Percentiles rank a stretch among this genome's conserved stretches.
These are phyloP conservation scores for Andrena hattorfiana DNA, from an alignment of 2,888 invertebrate species.

Conservation along the genomic window DNA sequence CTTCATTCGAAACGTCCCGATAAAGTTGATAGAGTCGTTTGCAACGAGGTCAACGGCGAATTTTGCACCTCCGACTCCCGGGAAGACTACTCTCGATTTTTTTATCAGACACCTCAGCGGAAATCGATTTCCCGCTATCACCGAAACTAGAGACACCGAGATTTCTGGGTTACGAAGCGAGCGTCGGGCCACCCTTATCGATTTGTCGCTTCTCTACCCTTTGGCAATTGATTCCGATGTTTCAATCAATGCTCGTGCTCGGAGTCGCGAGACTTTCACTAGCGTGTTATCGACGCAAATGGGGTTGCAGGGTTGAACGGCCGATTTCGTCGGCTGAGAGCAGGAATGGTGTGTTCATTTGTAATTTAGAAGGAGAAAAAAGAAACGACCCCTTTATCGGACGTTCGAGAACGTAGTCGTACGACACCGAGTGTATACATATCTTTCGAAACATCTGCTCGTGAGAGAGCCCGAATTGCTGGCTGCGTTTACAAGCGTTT, in stretches of 20 bases:
- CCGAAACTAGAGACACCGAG: slow-evolving; percentile 26
- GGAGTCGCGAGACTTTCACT: not conserved
- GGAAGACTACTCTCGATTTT: slow-evolving; percentile 11
- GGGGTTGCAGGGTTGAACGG: not conserved
- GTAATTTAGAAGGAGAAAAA: not conserved
- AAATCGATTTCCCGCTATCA: slow-evolving; percentile 38
- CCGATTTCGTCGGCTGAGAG: not conserved
- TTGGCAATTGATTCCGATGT: not conserved
- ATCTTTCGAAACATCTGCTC: not conserved
- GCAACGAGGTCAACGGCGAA: slow-evolving; percentile 37
- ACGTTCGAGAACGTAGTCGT: too few relatives aligned
- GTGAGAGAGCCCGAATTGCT: too few relatives aligned
- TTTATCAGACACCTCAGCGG: slow-evolving; percentile 11
- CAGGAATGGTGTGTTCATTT: not conserved
- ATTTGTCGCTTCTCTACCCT: slow-evolving; percentile 15
- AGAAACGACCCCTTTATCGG: too few relatives aligned
- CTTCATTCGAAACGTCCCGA: slow-evolving; percentile 20
- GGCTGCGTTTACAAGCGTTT: not conserved
- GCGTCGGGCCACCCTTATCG: not conserved
- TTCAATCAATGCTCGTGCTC: not conserved
- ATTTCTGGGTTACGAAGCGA: slow-evolving; percentile 25
- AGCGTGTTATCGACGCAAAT: not conserved
- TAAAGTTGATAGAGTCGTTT: slow-evolving; percentile 18
- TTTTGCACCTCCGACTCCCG: slow-evolving; percentile 38
- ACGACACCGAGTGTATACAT: too few relatives aligned